A percentile compares a stretch with the other conserved stretches of the same genome.
Evolutionary conservation across 2,888 invertebrate species (phyloP).

Genomic region (Acanthosepion pharaonis): DNA sequence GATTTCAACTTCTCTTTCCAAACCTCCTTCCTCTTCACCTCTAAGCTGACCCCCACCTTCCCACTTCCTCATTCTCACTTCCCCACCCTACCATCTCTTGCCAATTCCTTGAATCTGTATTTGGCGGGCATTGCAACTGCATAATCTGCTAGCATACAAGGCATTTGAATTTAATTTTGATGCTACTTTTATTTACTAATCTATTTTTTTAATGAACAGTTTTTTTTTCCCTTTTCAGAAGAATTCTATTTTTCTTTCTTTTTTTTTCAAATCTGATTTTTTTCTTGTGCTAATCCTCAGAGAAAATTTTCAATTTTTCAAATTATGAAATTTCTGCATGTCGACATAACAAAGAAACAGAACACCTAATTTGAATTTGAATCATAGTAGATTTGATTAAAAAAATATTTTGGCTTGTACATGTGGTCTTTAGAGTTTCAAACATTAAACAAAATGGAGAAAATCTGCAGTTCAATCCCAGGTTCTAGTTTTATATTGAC

Average conservation of each 20-base stretch:
- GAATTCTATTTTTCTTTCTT: background rate
- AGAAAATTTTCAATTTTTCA: slow-evolving; percentile 33
- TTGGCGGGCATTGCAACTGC: slow-evolving; percentile 23
- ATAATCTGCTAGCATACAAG: slow-evolving; percentile 18
- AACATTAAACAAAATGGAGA: background rate
- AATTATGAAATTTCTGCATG: slow-evolving; percentile 23
- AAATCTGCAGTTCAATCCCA: too few species aligned
- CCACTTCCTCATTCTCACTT: background rate
- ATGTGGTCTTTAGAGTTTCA: background rate
- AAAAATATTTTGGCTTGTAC: background rate
- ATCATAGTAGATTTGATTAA: background rate
- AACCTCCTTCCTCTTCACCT: background rate
- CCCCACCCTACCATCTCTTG: background rate
- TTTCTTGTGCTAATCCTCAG: background rate
- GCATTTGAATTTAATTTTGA: background rate
- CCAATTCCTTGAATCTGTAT: slow-evolving; percentile 22
- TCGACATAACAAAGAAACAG: background rate
- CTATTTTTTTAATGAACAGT: background rate
- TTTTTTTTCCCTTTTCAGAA: background rate
- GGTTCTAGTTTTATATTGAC: too few species aligned
- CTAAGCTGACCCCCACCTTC: background rate
- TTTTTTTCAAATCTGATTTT: background rate
- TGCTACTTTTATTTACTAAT: background rate
- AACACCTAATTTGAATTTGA: background rate
- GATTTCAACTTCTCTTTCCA: background rate